A percentile compares a stretch with the other conserved stretches of the same genome.
These are phyloP conservation scores for Ciconia boyciana DNA, from an alignment of 2,113 vertebrate genomes.

Conservation along the genomic window DNA sequence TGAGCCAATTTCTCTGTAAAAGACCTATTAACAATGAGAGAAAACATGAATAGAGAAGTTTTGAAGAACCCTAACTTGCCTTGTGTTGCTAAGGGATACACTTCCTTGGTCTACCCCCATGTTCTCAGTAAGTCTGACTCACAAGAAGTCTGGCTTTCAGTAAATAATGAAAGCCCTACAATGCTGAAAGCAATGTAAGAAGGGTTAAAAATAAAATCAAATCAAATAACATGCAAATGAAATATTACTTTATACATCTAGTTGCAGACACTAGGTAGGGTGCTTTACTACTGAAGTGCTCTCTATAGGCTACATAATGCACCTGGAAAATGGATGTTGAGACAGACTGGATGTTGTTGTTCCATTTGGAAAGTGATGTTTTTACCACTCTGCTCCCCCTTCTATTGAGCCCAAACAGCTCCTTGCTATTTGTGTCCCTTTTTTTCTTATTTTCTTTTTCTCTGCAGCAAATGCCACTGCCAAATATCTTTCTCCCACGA, in stretches of 20 bases:
- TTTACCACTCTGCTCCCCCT: not conserved
- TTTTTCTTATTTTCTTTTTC: not conserved
- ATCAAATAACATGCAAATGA: slow-evolving; percentile 15
- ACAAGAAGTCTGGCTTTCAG: slow-evolving; percentile 17
- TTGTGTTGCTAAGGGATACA: slow-evolving; percentile 32
- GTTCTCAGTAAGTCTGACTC: not conserved
- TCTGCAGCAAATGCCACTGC: not conserved
- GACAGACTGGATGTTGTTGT: not conserved
- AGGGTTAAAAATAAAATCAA: slow-evolving; percentile 35
- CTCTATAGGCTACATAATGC: not conserved
- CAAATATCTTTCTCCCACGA: slow-evolving; percentile 3
- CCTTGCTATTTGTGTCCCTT: not conserved
- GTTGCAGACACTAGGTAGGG: not conserved
- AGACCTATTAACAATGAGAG: not conserved
- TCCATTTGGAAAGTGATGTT: not conserved
- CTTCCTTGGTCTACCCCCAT: not conserved
- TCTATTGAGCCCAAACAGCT: not conserved
- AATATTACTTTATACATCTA: not conserved
- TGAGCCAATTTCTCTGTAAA: slow-evolving; percentile 19
- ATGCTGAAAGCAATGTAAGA: slow-evolving; percentile 12
- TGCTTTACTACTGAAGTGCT: not conserved
- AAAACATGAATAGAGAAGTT: slow-evolving; percentile 19
- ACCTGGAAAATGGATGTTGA: not conserved
- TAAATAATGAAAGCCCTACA: not conserved
- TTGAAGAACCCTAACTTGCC: not conserved